Evolutionary conservation across 1,140 invertebrate genomes (phyloP).

Genomic region (Ditylenchus dipsaci): DNA sequence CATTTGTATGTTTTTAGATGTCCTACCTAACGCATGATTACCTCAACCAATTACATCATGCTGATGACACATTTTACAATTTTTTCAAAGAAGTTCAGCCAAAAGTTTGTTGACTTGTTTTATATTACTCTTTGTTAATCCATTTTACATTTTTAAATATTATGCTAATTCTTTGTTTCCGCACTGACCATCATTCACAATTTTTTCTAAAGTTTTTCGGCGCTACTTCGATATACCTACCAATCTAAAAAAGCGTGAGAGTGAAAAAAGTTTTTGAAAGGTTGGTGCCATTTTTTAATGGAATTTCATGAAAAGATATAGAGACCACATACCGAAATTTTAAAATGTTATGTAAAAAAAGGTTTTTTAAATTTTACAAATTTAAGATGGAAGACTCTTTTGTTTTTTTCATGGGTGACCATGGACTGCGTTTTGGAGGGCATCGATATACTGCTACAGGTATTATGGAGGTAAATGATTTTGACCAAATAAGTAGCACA

Average conservation of each 20-base stretch:
- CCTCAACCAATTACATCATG: slow-evolving; percentile 12
- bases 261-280: too few relatives aligned
- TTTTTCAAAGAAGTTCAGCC: slow-evolving; percentile 7
- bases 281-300: too few relatives aligned
- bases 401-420: slow-evolving; percentile 28
- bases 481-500: too few relatives aligned
- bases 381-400: slow-evolving; percentile 29
- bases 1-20: neutral
- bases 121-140: neutral
- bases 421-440: slow-evolving; percentile 19
- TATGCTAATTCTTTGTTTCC: too few relatives aligned
- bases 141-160: neutral
- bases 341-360: too few relatives aligned
- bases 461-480: slow-evolving; percentile 5
- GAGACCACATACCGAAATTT: too few relatives aligned
- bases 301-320: too few relatives aligned
- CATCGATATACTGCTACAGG: slow-evolving; percentile 9
- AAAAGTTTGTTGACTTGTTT: slow-evolving; percentile 5
- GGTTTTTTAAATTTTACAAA: neutral
- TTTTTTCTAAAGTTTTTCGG: too few relatives aligned
- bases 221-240: too few relatives aligned
- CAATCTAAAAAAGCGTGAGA: too few relatives aligned
- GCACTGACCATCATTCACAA: too few relatives aligned
- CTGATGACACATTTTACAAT: slow-evolving; percentile 17
- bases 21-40: slow-evolving; percentile 11